Evolutionary conservation across 2,113 vertebrate genomes (phyloP), one percentile per base, ranked within the genome.

Genomic region (Oreochromis aureus): DNA sequence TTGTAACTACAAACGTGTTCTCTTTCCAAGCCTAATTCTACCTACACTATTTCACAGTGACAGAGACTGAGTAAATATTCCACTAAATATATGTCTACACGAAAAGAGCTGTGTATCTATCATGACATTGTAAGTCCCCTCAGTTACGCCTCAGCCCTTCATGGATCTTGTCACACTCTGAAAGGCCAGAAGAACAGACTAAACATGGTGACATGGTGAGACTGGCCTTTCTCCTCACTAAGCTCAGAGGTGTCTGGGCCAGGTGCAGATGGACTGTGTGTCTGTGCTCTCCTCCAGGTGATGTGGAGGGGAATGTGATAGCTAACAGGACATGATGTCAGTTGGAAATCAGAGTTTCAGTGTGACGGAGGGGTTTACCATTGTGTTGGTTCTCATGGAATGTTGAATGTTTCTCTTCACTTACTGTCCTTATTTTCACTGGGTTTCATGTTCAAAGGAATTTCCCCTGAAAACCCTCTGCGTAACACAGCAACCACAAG

Each of bases 151-250:
- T 89, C 80, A 63, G 89, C 83, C 48, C 87, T 85, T 95, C 94
- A 95, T 96, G 96, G 95, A 92, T 95, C 94, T 93, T 94, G 89
- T 96, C 96, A 96, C 89, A 80, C 78, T 82, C n/a, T 92, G 90
- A 94, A 94, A 91, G 90, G 82, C 89, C 92, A 91, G 87, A 16
- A 56, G 88, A 93, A 86, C 95, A 96, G 96, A 96, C 96, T 96
- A 96, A 96, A 96, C 96, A 96, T 86, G 92, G 91, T 84, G 89
- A 87, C 96, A 96, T 84, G 92, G 91, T 83, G 89, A 87, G 86
- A 80, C 94, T 95, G 95, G 93, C 89, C 93, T 95, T 94, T 93
- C 91, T 96, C 95, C 90, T 87, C 91, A 24, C 87, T 92, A 87
- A 94, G 91, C 90, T 94, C 87, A 39, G 82, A 93, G 89, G 91